These are phyloP conservation scores for Neostethus bicornis DNA, from an alignment of 2,797 vertebrate species.

Conservation along the genomic window DNA sequence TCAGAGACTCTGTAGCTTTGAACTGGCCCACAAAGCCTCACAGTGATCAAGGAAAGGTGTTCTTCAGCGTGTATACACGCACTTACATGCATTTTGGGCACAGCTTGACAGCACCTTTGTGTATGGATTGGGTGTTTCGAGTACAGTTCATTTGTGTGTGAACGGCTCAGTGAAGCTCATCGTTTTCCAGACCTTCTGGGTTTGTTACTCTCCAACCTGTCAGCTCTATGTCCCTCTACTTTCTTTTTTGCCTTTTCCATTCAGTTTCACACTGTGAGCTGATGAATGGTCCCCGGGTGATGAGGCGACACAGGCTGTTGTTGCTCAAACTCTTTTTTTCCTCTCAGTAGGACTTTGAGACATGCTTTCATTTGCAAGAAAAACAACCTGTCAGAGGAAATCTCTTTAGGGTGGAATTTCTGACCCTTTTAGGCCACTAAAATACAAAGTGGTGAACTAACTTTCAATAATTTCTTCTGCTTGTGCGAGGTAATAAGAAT, in stretches of 20 bases:
- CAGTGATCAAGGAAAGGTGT: background rate
- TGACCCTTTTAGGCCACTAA: conserved; percentile 8
- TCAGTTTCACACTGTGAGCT: conserved; percentile 22
- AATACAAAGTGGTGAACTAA: background rate
- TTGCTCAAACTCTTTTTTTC: conserved; percentile 49
- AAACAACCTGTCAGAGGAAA: conserved; percentile 12
- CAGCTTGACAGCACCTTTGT: conserved; percentile 24
- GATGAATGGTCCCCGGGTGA: conserved; percentile 61
- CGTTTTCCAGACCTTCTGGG: conserved; percentile 49
- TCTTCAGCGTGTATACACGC: conserved; percentile 1
- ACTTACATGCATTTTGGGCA: conserved; percentile 17
- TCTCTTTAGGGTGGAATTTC: background rate
- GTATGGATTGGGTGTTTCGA: conserved; percentile 35
- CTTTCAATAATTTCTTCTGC: conserved; percentile 10
- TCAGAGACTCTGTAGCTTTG: background rate
- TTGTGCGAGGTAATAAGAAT: background rate
- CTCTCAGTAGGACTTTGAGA: conserved; percentile 38
- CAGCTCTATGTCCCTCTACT: conserved; percentile 16
- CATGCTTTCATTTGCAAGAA: conserved; percentile 42
- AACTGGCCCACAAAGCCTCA: background rate
- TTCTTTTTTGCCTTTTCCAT: conserved; percentile 16
- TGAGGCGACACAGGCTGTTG: conserved; percentile 55
- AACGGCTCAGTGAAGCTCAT: conserved; percentile 33
- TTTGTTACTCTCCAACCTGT: conserved; percentile 43
- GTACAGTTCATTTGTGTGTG: conserved; percentile 26